These are phyloP conservation scores for Diabrotica balteata DNA, from an alignment of 2,888 invertebrate genomes.

Conservation along the genomic window DNA sequence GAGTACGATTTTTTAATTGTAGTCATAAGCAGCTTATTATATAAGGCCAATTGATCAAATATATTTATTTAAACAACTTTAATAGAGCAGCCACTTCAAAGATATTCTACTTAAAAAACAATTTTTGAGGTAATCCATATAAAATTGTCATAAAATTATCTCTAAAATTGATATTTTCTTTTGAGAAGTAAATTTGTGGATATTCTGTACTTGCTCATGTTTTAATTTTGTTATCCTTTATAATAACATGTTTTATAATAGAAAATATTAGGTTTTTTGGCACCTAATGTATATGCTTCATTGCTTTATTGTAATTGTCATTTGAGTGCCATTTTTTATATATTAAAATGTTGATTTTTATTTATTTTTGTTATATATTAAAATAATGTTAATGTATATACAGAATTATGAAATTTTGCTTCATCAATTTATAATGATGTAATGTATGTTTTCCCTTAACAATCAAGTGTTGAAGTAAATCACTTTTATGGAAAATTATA, in stretches of 20 bases:
- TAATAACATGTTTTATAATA: no score
- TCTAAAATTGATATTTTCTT: no score
- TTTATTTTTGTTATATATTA: conserved; percentile 40
- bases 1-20: no score
- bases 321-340: conserved; percentile 39
- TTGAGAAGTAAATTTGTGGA: no score
- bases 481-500: conserved; percentile 48
- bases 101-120: no score
- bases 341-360: conserved; percentile 34
- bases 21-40: no score
- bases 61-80: no score
- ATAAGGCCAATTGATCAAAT: no score
- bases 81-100: no score
- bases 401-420: conserved; percentile 42
- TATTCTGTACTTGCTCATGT: conserved; percentile 14
- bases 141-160: no score
- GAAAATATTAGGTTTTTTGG: conserved; percentile 27
- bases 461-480: conserved; percentile 47
- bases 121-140: no score
- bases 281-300: conserved; percentile 24
- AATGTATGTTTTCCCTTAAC: conserved; percentile 46
- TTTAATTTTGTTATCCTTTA: conserved; percentile 28
- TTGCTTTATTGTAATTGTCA: conserved; percentile 8
- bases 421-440: conserved; percentile 41
- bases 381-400: conserved; percentile 39